These are phyloP conservation scores for Cygnus buccinator DNA, from an alignment of 2,113 vertebrate species.

Conservation along the genomic window DNA sequence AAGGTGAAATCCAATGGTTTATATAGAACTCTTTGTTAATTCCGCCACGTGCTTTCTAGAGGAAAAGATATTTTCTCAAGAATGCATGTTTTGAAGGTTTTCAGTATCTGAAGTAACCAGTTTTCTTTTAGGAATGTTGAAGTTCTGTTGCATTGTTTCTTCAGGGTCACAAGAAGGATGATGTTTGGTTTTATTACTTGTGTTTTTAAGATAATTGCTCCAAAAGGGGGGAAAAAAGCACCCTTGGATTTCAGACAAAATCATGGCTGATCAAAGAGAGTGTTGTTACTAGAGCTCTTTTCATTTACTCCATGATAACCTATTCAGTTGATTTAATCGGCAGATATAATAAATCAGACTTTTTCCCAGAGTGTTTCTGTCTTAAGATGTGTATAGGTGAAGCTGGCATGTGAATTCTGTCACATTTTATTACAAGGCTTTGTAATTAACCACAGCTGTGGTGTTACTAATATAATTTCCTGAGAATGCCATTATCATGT, in stretches of 20 bases:
- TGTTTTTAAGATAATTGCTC: background rate
- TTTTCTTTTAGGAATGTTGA: conserved; percentile 14
- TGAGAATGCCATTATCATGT: background rate
- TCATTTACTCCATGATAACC: background rate
- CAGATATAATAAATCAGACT: background rate
- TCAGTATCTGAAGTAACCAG: conserved; percentile 6
- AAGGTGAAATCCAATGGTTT: background rate
- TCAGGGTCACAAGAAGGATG: background rate
- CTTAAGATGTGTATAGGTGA: background rate
- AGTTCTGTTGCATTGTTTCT: conserved; percentile 18
- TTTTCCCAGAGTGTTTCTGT: background rate
- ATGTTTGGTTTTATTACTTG: background rate
- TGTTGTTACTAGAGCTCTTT: background rate
- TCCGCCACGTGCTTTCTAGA: background rate
- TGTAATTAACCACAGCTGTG: background rate
- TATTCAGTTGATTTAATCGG: background rate
- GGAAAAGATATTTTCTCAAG: background rate
- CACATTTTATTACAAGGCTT: background rate
- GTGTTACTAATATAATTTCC: background rate
- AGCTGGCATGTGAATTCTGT: background rate
- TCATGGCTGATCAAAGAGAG: background rate
- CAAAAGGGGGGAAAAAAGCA: background rate
- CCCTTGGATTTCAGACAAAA: background rate
- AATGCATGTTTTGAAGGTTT: conserved; percentile 35
- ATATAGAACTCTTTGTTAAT: background rate